Conservation (phyloP, 1,140 invertebrate genomes). For the Venturia canescens region DNA sequence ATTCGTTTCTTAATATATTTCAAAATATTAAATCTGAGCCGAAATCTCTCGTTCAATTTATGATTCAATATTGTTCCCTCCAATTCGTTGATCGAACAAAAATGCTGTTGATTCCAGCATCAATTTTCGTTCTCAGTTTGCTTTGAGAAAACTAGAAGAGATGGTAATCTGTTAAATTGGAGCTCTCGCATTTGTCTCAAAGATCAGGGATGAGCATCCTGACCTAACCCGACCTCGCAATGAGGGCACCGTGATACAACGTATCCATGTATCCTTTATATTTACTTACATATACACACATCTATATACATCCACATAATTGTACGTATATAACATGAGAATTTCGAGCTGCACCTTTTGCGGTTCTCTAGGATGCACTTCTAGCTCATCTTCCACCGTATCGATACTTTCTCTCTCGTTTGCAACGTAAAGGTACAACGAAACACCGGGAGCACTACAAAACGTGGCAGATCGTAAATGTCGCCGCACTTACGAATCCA, state of each 20-base stretch:
- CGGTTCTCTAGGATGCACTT: conserved; percentile 7
- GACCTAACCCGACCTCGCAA: conserved; percentile 13
- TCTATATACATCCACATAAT: not conserved
- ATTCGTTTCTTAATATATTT: too few relatives aligned
- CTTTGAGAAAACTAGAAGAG: not conserved
- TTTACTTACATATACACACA: not conserved
- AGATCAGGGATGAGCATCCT: conserved; percentile 9
- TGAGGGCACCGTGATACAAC: not conserved
- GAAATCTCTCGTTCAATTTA: too few relatives aligned
- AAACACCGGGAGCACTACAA: conserved; percentile 39
- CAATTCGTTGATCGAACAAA: too few relatives aligned
- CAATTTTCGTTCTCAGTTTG: too few relatives aligned
- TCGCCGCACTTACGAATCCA: conserved; percentile 41
- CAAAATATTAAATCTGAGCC: too few relatives aligned
- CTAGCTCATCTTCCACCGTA: conserved; percentile 11
- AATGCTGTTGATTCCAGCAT: too few relatives aligned
- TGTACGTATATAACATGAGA: not conserved
- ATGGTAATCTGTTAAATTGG: not conserved
- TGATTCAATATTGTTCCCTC: too few relatives aligned
- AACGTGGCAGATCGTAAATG: conserved; percentile 41
- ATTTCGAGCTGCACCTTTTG: conserved; percentile 29
- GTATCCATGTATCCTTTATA: too few relatives aligned
- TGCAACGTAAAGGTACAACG: conserved; percentile 25
- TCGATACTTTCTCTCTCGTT: conserved; percentile 43
- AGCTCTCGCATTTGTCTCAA: conserved; percentile 14